Conservation (phyloP, 2,113 vertebrate species). For the Origma solitaria region DNA sequence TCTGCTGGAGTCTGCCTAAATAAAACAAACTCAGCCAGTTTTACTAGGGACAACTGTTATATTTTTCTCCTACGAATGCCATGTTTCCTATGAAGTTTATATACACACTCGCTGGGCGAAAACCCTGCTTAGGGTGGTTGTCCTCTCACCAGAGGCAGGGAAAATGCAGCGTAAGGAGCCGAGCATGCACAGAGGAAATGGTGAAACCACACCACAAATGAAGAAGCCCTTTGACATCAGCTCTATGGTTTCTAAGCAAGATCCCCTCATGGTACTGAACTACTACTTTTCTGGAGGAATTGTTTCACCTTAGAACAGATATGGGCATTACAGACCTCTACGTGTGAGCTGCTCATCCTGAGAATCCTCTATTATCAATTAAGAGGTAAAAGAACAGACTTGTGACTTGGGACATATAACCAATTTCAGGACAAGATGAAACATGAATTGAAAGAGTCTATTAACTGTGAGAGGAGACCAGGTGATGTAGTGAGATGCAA, state of each 20-base stretch:
- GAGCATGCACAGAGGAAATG: background rate
- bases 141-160: background rate
- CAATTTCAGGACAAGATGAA: background rate
- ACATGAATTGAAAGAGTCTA: background rate
- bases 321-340: background rate
- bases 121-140: accelerated
- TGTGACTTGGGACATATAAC: background rate
- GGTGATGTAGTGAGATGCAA: background rate
- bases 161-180: background rate
- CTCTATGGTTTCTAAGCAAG: background rate
- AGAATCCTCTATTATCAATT: background rate
- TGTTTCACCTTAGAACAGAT: background rate
- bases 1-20: background rate
- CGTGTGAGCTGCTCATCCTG: background rate
- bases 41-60: background rate
- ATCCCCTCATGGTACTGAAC: background rate
- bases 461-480: background rate
- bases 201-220: background rate
- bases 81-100: background rate
- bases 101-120: background rate
- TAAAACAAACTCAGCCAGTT: background rate
- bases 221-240: background rate
- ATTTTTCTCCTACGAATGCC: background rate
- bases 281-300: background rate
- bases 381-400: background rate